Evolutionary conservation across 1,140 invertebrate species (phyloP), one percentile per base, ranked within the genome.

Genomic region (Drosophila tsacasi): DNA sequence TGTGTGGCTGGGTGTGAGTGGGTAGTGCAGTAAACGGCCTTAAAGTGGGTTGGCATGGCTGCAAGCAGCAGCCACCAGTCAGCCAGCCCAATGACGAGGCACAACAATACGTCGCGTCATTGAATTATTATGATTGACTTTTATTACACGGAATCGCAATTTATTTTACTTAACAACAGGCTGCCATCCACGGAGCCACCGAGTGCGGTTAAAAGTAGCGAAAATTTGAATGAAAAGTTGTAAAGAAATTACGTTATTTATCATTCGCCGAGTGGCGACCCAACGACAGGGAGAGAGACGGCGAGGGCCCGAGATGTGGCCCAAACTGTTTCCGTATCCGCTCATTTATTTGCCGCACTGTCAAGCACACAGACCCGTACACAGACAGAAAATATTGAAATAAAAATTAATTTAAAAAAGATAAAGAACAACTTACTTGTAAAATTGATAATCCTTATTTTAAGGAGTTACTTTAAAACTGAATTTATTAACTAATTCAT

Each of bases 51-150:
- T 42, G 37, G 27, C 37, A 44, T 65, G 52, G 55, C 35, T 61
- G 71, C 59, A 55, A 58, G 57, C 42, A 44, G 5, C 42, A 47
- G 40, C 1, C 54, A 17, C 13, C 46, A 47, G 23, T 2, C 27
- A 32, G 52, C 21, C 39, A 40, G 40, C 42, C 42, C 35, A 59
- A 30, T 72, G 67, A 60, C 44, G 67, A 25, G 67, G 69, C 69
- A 73, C 64, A 77, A 72, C 62, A 71, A 79, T 76, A 61, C 76
- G 84, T 83, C 86, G 77, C 75, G 74, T 77, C 81, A 84, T 89
- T 89, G 84, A 89, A 91, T 86, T 91, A 90, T 91, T 85, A 91
- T 90, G 86, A 90, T 91, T 91, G 86, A 90, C 86, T 90, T 90
- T 90, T 90, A 90, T 90, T 90, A 91, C 86, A 86, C 76, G 76